Base-by-base conservation (phyloP, 1,140 invertebrate species). In the Drosophila pseudoobscura region DNA sequence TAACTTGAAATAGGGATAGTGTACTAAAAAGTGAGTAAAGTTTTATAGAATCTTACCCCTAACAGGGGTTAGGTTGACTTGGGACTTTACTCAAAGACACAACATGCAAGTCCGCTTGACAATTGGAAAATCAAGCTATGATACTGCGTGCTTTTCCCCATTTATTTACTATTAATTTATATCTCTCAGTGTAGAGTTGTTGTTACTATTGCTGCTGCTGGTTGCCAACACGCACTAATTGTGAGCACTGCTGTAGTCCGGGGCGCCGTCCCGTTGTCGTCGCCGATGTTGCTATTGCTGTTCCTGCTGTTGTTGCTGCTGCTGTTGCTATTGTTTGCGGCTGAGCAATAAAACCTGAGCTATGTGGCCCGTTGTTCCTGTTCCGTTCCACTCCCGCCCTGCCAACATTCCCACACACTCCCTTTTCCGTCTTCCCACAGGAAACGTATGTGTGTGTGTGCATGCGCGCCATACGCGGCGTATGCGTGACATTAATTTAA, bases 401-500 rank as follows among this genome's bases (percentile, higher is more conserved):
- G 51, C 53, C 49, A 31, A 52, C 53, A 13, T 46, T 11, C 51
- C 39, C 47, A 24, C 29, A 11, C 6, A 31, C 17, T 46, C 15
- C 26, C 7, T 8, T 51, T 29, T 8, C 50, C 31, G 43, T 55
- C 60, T 59, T 63, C 17, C 31, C 35, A 22, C 70, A 74, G 71
- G 59, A 74, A 64, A 60, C 58, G 31, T 71, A 50, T 75, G 47
- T 55, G 55, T 58, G 35, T 39, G 35, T 35, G 1, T 39, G 31
- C 11, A 4, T 5, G 11, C 1, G 35, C 11, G 80, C 60, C 70
- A 77, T 75, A 87, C 84, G 75, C 79, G 83, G 72, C 83, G 83
- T 88, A 88, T 88, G 84, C 83, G 83, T 88, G 83, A 88, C 83
- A 88, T 88, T 88, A 88, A 88, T 88, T 88, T 88, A 88, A 88